These are phyloP conservation scores for Drosophila mettleri DNA, from an alignment of 2,888 invertebrate species.

Conservation along the genomic window DNA sequence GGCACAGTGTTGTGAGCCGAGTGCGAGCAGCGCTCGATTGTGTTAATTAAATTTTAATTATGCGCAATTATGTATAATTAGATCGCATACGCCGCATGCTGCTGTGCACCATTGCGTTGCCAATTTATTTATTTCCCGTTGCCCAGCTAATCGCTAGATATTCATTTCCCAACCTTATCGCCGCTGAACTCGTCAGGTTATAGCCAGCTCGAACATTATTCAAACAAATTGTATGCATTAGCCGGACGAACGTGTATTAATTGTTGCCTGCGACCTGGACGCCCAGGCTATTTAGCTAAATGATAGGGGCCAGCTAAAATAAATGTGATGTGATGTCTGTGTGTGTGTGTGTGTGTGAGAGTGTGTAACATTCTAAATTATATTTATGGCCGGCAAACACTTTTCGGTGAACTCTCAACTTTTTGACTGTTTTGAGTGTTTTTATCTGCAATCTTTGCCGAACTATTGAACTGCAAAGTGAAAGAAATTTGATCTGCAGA, in stretches of 20 bases:
- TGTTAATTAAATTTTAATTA: constrained; percentile 79
- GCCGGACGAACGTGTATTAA: constrained; percentile 35
- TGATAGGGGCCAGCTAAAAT: constrained; percentile 1
- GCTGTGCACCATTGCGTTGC: constrained; percentile 51
- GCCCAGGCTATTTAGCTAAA: constrained; percentile 10
- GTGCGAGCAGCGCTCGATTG: constrained; percentile 66
- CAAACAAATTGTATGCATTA: constrained; percentile 62
- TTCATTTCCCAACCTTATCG: constrained; percentile 56
- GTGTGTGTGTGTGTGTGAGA: not conserved
- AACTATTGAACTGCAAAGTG: not conserved
- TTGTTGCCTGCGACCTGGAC: constrained; percentile 12
- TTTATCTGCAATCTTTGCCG: constrained; percentile 9
- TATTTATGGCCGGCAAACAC: not conserved
- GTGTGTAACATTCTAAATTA: constrained; percentile 16
- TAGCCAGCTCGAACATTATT: constrained; percentile 18
- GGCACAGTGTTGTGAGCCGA: constrained; percentile 18
- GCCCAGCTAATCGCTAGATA: constrained; percentile 30
- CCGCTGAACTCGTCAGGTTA: constrained; percentile 45
- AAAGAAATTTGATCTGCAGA: not conserved
- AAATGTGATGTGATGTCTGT: not conserved
- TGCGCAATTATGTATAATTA: constrained; percentile 74
- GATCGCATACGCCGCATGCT: constrained; percentile 51
- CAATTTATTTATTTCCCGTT: constrained; percentile 56
- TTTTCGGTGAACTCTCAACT: not conserved
- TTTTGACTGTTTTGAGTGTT: not conserved